Evolutionary conservation across 2,797 vertebrate species (phyloP).

Genomic region (Halcyon leucocephala): DNA sequence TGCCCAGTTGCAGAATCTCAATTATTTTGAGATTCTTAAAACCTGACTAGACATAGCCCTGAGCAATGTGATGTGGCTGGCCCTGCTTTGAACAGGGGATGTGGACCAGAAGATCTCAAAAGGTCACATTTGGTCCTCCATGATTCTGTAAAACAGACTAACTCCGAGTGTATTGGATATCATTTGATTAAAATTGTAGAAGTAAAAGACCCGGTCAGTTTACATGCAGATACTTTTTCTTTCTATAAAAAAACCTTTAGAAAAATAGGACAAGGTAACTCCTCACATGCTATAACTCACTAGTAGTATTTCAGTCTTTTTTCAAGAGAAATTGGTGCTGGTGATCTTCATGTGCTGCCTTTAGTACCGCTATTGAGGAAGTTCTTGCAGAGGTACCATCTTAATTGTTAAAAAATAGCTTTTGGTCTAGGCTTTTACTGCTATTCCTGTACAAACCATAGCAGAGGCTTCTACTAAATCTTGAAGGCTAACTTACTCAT

Average conservation of each 20-base stretch:
- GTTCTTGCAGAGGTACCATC: neutral
- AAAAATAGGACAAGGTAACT: neutral
- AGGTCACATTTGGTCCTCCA: neutral
- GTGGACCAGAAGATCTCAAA: neutral
- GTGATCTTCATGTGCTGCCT: neutral
- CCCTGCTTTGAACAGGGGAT: neutral
- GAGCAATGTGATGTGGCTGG: neutral
- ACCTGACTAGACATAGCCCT: neutral
- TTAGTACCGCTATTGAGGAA: neutral
- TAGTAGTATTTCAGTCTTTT: neutral
- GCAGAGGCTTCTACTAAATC: neutral
- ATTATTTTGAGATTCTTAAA: neutral
- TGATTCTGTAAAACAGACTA: neutral
- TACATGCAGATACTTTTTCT: neutral
- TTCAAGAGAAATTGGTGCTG: neutral
- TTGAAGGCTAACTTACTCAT: neutral
- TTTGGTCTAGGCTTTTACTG: neutral
- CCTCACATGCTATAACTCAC: neutral
- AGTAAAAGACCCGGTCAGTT: neutral
- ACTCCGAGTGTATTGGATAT: neutral
- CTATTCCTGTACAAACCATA: neutral
- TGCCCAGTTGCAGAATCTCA: neutral
- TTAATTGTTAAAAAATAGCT: neutral
- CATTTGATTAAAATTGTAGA: neutral
- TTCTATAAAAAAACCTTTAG: neutral